Percentiles rank a stretch among this genome's conserved stretches.
These are phyloP conservation scores for Oenanthe oenanthe DNA, from an alignment of 2,113 vertebrate species.

Conservation along the genomic window DNA sequence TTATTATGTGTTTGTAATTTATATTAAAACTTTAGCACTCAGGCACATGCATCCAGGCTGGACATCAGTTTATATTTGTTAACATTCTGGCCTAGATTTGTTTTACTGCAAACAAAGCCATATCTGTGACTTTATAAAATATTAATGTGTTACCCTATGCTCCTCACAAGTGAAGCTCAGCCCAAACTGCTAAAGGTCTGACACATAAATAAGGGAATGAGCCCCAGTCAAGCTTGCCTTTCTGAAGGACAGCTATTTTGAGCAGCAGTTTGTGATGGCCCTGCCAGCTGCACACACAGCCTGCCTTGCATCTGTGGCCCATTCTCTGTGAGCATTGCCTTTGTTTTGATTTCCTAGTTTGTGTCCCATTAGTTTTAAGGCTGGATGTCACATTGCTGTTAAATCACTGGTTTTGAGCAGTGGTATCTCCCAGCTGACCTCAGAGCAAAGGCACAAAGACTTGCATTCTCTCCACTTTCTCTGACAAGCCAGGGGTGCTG, in stretches of 20 bases:
- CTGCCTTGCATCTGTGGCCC: conserved; percentile 49
- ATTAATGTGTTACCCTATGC: not conserved
- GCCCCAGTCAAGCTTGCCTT: not conserved
- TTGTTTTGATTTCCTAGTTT: conserved; percentile 49
- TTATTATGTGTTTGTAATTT: not conserved
- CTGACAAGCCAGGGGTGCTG: not conserved
- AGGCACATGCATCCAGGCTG: not conserved
- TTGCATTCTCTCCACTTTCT: not conserved
- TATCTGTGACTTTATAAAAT: not conserved
- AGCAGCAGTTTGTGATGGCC: not conserved
- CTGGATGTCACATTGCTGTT: conserved; percentile 23
- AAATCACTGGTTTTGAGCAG: conserved; percentile 53
- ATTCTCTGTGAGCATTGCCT: conserved; percentile 20
- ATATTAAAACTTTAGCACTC: not conserved
- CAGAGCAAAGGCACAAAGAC: not conserved
- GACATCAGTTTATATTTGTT: not conserved
- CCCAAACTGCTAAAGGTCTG: not conserved
- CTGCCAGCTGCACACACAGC: conserved; percentile 52
- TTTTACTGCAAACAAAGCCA: not conserved
- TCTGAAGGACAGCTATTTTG: conserved; percentile 50
- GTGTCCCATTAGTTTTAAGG: conserved; percentile 57
- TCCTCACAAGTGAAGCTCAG: not conserved
- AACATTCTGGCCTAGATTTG: not conserved
- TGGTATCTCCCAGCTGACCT: conserved; percentile 43
- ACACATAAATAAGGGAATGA: not conserved